Evolutionary conservation across 2,113 vertebrate species (phyloP).

Genomic region (Gambusia affinis): DNA sequence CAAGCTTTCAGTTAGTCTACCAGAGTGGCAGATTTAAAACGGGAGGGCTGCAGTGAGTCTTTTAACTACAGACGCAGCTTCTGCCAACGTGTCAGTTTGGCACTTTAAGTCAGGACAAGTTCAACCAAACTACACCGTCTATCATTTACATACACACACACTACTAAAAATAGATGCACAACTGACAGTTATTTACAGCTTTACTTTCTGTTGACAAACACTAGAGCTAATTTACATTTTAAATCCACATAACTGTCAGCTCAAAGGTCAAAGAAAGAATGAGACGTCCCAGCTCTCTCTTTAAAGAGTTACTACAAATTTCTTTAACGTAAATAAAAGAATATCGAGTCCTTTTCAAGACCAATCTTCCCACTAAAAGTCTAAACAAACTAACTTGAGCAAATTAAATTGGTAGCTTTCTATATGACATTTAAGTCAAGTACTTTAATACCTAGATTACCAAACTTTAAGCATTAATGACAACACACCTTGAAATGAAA

Average conservation of each 20-base stretch:
- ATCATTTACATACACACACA: background rate
- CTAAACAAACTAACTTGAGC: too few species aligned
- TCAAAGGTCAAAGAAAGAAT: too few species aligned
- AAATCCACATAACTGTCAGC: background rate
- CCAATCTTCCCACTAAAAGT: too few species aligned
- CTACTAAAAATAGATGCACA: background rate
- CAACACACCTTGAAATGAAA: too few species aligned
- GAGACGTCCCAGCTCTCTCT: background rate
- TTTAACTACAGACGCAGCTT: slow-evolving; percentile 14
- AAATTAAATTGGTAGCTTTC: too few species aligned
- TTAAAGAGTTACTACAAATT: too few species aligned
- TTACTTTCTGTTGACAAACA: background rate
- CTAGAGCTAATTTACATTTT: background rate
- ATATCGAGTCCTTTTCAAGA: too few species aligned
- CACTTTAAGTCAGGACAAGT: background rate
- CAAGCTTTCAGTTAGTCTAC: slow-evolving; percentile 57
- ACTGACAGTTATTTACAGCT: background rate
- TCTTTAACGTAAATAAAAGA: too few species aligned
- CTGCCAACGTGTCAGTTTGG: background rate
- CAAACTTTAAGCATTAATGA: too few species aligned
- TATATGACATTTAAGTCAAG: too few species aligned
- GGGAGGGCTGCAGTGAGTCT: slow-evolving; percentile 27
- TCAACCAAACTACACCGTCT: background rate
- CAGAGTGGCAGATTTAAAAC: slow-evolving; percentile 23
- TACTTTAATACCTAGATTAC: too few species aligned